Conservation (phyloP, 2,888 invertebrate species). For the Malachius bipustulatus region DNA sequence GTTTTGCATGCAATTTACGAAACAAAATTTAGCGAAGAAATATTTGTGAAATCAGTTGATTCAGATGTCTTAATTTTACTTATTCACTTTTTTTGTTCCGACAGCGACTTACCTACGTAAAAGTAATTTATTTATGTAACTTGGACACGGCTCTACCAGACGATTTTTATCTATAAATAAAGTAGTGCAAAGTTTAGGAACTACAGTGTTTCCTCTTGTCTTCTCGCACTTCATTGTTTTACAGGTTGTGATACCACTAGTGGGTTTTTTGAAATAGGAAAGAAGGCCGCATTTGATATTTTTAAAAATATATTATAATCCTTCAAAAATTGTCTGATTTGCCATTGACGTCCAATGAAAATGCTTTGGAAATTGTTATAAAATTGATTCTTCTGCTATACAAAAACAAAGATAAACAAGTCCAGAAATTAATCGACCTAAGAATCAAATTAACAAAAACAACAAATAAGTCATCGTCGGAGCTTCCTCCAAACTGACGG, state of each 20-base stretch:
- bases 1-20: slow-evolving; percentile 9
- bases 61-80: slow-evolving; percentile 11
- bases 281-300: background rate
- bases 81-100: slow-evolving; percentile 9
- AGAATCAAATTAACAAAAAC: background rate
- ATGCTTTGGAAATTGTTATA: slow-evolving; percentile 1
- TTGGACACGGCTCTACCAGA: slow-evolving; percentile 6
- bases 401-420: background rate
- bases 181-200: background rate
- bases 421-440: slow-evolving; percentile 2
- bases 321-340: slow-evolving; percentile 1
- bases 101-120: background rate
- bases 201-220: background rate
- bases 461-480: background rate
- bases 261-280: slow-evolving; percentile 1
- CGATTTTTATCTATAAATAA: slow-evolving; percentile 2
- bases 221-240: slow-evolving; percentile 2
- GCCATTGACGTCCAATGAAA: slow-evolving; percentile 1
- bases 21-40: slow-evolving; percentile 9
- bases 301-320: background rate
- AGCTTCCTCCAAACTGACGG: slow-evolving; percentile 2
- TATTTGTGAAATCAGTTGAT: slow-evolving; percentile 12
- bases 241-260: slow-evolving; percentile 2
- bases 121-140: background rate
- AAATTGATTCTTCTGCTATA: slow-evolving; percentile 2